Percentiles rank a stretch among this genome's conserved stretches.
These are phyloP conservation scores for Pilophorus perplexus DNA, from an alignment of 2,888 invertebrate species.

Conservation along the genomic window DNA sequence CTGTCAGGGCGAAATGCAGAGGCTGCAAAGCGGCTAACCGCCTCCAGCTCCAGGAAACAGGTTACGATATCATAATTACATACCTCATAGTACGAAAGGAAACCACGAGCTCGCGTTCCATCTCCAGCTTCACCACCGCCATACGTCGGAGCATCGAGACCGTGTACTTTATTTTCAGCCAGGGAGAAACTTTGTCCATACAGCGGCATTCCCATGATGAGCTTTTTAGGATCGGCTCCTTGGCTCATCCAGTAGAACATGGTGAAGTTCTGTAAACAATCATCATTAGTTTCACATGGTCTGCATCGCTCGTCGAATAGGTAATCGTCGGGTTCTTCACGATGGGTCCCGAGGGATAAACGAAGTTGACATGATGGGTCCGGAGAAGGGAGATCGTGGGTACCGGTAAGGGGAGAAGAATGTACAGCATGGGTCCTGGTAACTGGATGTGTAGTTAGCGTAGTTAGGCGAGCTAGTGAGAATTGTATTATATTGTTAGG, in stretches of 20 bases:
- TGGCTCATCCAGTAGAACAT: constrained; percentile 81
- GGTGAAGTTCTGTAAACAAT: constrained; percentile 71
- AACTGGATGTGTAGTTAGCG: too few species aligned
- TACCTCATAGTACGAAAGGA: constrained; percentile 84
- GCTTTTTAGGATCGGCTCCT: constrained; percentile 74
- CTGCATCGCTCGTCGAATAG: background rate
- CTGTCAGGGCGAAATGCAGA: background rate
- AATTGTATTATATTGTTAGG: too few species aligned
- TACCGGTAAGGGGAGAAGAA: too few species aligned
- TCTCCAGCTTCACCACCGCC: constrained; percentile 88
- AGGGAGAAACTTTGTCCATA: constrained; percentile 87
- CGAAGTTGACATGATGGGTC: too few species aligned
- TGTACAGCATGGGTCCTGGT: too few species aligned
- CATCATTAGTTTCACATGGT: background rate
- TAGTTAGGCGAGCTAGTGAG: too few species aligned
- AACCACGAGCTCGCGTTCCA: constrained; percentile 81
- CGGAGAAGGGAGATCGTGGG: too few species aligned
- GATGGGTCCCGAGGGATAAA: too few species aligned
- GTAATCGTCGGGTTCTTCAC: background rate
- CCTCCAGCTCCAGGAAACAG: background rate
- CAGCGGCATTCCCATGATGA: constrained; percentile 83
- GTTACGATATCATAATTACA: constrained; percentile 32
- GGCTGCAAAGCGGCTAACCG: too few species aligned
- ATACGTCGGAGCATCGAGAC: constrained; percentile 73
- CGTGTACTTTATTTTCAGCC: constrained; percentile 63